Conservation (phyloP, 2,888 invertebrate genomes). For the Hyposoter dolosus region DNA sequence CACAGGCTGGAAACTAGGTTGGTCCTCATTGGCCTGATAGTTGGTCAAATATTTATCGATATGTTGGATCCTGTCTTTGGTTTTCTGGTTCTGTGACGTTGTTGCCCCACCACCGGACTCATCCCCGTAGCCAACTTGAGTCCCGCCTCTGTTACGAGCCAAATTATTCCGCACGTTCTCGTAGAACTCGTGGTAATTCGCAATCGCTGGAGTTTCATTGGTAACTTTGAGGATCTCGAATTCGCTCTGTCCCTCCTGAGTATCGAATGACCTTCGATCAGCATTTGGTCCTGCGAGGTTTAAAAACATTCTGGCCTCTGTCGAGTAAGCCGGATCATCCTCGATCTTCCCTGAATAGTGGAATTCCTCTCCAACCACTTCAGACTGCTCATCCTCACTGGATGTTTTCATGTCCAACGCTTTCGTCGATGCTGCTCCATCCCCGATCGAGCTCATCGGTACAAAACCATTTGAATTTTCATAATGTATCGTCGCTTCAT, state of each 20-base stretch:
- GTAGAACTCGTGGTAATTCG: conserved; percentile 81
- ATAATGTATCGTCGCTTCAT: conserved; percentile 74
- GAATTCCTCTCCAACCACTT: neutral
- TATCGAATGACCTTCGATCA: conserved; percentile 79
- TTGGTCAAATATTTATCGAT: conserved; percentile 73
- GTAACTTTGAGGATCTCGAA: conserved; percentile 82
- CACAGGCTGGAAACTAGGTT: conserved; percentile 50
- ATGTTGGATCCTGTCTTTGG: conserved; percentile 71
- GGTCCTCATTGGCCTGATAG: conserved; percentile 65
- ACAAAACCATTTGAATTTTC: conserved; percentile 82
- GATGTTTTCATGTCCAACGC: conserved; percentile 1
- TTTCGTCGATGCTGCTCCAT: neutral
- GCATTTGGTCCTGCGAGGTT: conserved; percentile 73
- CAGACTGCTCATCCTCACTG: conserved; percentile 28
- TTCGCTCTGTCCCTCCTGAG: conserved; percentile 76
- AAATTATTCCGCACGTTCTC: conserved; percentile 72
- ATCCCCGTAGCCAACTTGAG: conserved; percentile 31
- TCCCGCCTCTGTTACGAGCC: conserved; percentile 36
- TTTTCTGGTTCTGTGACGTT: conserved; percentile 32
- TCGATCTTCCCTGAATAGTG: conserved; percentile 52
- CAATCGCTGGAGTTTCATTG: conserved; percentile 81
- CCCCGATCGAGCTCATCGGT: conserved; percentile 72
- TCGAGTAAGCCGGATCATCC: conserved; percentile 77
- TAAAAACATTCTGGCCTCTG: conserved; percentile 78
- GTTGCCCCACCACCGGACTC: neutral